Evolutionary conservation across 2,113 vertebrate genomes (phyloP), one percentile per base, ranked within the genome.

Genomic region (Argyrosomus japonicus): DNA sequence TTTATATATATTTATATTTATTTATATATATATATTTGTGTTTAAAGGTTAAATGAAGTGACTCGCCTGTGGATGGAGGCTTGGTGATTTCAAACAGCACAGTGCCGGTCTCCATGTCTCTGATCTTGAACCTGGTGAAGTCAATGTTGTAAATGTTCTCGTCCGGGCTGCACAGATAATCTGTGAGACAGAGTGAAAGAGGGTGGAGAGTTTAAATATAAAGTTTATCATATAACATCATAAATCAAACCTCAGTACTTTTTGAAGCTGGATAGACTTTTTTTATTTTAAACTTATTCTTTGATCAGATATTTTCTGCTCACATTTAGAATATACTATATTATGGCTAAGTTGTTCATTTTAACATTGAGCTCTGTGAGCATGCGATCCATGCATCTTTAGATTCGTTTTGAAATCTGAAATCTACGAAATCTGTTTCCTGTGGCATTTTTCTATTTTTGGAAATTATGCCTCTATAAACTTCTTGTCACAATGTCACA

Each of bases 71-170:
- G 8, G 95, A 94, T 6, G 97, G 97, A 62, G 98, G 98, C 74
- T 99, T 99, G 91, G 97, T 99, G 94, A 99, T 99, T 94, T 99
- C 98, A 93, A 99, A 99, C 82, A 99, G 95, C 57, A 99, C 97
- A 0, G 97, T 98, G 85, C 95, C 96, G 0, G 98, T 98, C 87
- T 99, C 98, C 97, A 99, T 98, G 94, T 99, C 98, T 72, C 98
- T 96, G 92, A 99, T 99, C 96, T 99, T 99, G 91, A 99, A 99
- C 87, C 98, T 94, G 78, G 98, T 97, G 91, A 99, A 99, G 91
- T 99, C 98, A 12, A 99, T 99, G 94, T 95, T 97, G 95, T 96
- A 99, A 83, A 99, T 90, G 29, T 99, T 99, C 88, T 99, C 97
- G 75, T 97, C 97, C 0, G 97, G 97, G 81, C 95, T 95, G 93